Evolutionary conservation across 2,113 vertebrate species (phyloP), one percentile per base, ranked within the genome.

Genomic region (Paratilapia polleni): DNA sequence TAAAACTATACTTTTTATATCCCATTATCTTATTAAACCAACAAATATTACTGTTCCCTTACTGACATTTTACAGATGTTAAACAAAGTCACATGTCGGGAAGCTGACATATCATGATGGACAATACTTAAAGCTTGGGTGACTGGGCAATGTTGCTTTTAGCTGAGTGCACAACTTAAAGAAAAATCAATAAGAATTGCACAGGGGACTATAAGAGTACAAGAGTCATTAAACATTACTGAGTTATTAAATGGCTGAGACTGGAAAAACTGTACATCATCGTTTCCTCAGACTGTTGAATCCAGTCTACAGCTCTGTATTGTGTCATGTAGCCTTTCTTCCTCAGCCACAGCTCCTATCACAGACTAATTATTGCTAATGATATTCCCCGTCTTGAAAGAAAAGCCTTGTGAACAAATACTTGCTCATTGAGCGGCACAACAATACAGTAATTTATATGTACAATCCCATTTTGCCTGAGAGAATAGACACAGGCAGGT

Each of bases 281-380:
- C 31, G 63, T 86, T 80, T 82, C 6, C 73, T 68, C 54, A 41
- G 60, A 63, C 58, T 17, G 34, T 66, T 54, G 6, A 79, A 84
- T 80, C 64, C 2, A 80, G 64, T 77, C 68, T 56, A 52, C 64
- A 41, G 49, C 81, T 81, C 68, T 1, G 78, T 66, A 41, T 41
- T 83, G 62, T 78, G 56, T 87, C 80, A 52, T 61, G 78, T 1
- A n/a, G 68, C 77, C 80, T 38, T 62, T 84, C 54, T 26, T 81
- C 15, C 68, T 83, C 77, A 80, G 62, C 38, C 66, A 54, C 64
- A 78, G 80, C 81, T 78, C 47, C 78, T 62, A 87, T 85, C 84
- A 73, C 54, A 84, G 38, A 81, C 84, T 75, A 83, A 91, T 93
- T 84, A 92, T 86, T 60, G 64, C 86, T 90, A 77, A 92, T 86